Evolutionary conservation across 2,113 vertebrate species (phyloP), one percentile per base, ranked within the genome.

Genomic region (Apus apus): DNA sequence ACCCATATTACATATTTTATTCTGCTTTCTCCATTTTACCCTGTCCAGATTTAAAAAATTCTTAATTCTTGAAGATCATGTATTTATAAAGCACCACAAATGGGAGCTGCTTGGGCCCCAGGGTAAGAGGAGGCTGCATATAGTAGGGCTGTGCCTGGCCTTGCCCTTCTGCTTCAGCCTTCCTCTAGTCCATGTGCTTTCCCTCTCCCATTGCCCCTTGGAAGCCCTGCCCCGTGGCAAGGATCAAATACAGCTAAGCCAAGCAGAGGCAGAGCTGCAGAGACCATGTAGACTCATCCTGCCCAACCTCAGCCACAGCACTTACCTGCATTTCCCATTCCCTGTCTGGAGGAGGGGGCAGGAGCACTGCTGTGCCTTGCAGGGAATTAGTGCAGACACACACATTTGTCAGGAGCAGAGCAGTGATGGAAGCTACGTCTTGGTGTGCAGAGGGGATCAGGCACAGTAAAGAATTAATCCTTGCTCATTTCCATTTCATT

Each of bases 361-460:
- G 40, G 40, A 43, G 40, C 40, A 43, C 12, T 43, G 38, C 38
- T 38, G 38, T 38, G 38, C 38, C 38, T 38, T 38, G 38, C 38
- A 38, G 38, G 40, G 40, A 43, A 43, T 43, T 43, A 13, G 40
- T 43, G 40, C 40, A 43, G 40, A 43, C 40, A 43, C 12, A 43
- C 40, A 43, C 40, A 43, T 43, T 43, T 43, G 40, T 43, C 40
- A 43, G 40, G 40, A 43, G 40, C 14, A 43, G 40, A 12, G 14
- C 40, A 43, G 40, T 43, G 40, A 40, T 18, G 76, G 85, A 40
- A 61, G 43, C 45, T 43, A 5, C 10, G 4, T 62, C 79, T 53
- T 26, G 1, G 26, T 3, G 7, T 25, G 30, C 11, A 5, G 45
- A 29, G 13, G 13, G 56, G 38, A 12, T 17, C 0, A 2, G 53